A percentile compares a stretch with the other conserved stretches of the same genome.
Evolutionary conservation across 2,888 invertebrate species (phyloP).

Genomic region (Agrotis ipsilon): DNA sequence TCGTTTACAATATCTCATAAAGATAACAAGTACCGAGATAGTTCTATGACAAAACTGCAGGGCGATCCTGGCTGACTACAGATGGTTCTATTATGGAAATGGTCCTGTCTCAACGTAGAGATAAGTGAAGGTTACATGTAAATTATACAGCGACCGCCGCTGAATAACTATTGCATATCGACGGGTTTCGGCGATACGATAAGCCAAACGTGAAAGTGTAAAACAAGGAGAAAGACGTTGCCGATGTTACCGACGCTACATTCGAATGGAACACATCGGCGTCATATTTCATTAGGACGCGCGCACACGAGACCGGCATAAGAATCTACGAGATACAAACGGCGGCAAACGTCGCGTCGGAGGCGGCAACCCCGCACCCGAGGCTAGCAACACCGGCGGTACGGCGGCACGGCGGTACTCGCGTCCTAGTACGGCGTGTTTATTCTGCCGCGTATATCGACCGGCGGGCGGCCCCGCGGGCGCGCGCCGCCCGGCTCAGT

Average conservation of each 20-base stretch:
- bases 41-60: constrained; percentile 86
- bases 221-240: constrained; percentile 43
- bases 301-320: constrained; percentile 62
- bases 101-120: constrained; percentile 79
- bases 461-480: constrained; percentile 79
- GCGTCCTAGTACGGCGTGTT: constrained; percentile 87
- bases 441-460: constrained; percentile 90
- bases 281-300: constrained; percentile 69
- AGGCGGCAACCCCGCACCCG: constrained; percentile 76
- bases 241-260: constrained; percentile 44
- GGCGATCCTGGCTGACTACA: constrained; percentile 82
- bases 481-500: constrained; percentile 86
- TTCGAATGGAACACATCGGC: constrained; percentile 62
- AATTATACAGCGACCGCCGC: constrained; percentile 74
- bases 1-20: constrained; percentile 72
- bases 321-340: constrained; percentile 72
- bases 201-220: constrained; percentile 49
- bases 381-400: constrained; percentile 78
- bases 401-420: constrained; percentile 70
- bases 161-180: constrained; percentile 70
- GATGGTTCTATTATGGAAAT: constrained; percentile 88
- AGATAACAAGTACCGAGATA: constrained; percentile 79
- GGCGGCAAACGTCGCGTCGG: constrained; percentile 72
- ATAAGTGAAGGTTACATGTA: constrained; percentile 86
- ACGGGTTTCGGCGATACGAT: constrained; percentile 50